Percentiles rank a stretch among this genome's conserved stretches.
Evolutionary conservation across 2,113 vertebrate species (phyloP).

Genomic region (Epinephelus moara): DNA sequence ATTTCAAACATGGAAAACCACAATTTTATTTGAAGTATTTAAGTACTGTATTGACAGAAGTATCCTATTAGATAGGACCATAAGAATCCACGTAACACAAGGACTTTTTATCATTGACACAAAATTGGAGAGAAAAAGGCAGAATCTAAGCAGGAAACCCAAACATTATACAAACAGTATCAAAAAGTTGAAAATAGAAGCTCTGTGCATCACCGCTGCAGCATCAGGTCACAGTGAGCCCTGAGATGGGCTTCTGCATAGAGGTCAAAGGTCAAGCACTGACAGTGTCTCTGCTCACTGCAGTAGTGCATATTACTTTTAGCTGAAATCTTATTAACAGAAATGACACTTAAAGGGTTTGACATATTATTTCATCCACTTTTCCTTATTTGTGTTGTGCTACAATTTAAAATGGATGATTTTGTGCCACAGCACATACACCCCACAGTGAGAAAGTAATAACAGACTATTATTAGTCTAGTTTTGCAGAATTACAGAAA

Average conservation of each 20-base stretch:
- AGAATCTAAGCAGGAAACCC: constrained; percentile 21
- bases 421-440: not conserved
- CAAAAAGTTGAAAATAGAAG: constrained; percentile 52
- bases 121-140: constrained; percentile 16
- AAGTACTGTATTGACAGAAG: not conserved
- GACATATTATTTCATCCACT: not conserved
- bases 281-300: constrained; percentile 3
- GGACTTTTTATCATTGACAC: constrained; percentile 18
- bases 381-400: constrained; percentile 7
- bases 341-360: not conserved
- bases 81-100: constrained; percentile 9
- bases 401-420: constrained; percentile 18
- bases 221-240: constrained; percentile 30
- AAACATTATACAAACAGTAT: constrained; percentile 38
- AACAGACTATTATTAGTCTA: not conserved
- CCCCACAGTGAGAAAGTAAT: not conserved
- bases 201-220: constrained; percentile 3
- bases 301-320: constrained; percentile 32
- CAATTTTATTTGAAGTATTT: constrained; percentile 46
- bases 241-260: constrained; percentile 50
- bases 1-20: constrained; percentile 43
- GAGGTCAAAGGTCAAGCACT: constrained; percentile 30
- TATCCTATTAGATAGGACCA: constrained; percentile 23
- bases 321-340: not conserved
- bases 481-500: constrained; percentile 3